Conservation (phyloP, 1,140 invertebrate genomes). For the Papilio helenus region DNA sequence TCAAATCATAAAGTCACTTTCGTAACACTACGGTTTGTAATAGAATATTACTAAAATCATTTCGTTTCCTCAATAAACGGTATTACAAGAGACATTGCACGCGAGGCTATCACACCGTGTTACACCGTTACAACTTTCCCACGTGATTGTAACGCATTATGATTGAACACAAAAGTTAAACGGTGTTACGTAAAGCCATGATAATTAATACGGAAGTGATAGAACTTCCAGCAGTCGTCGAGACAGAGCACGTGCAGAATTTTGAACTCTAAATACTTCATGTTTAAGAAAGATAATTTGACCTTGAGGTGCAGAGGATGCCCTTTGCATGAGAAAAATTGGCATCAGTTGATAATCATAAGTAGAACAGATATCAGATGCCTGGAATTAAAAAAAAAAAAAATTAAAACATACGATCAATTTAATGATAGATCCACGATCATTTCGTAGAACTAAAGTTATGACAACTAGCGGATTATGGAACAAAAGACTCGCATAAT, state of each 20-base stretch:
- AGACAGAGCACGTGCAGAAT: no score
- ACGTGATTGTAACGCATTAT: conserved; percentile 21
- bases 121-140: conserved; percentile 27
- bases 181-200: conserved; percentile 11
- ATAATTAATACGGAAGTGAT: conserved; percentile 21
- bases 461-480: background rate
- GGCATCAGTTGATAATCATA: no score
- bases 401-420: no score
- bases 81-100: conserved; percentile 14
- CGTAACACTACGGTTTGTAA: background rate
- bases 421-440: no score
- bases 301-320: no score
- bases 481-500: background rate
- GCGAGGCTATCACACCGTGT: background rate
- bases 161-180: conserved; percentile 27
- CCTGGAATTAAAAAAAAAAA: no score
- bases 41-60: conserved; percentile 2
- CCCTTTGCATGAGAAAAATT: no score
- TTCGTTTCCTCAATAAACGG: conserved; percentile 18
- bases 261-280: no score
- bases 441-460: no score
- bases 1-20: background rate
- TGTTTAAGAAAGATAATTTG: no score
- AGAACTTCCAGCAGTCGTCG: background rate
- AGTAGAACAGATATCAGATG: no score